Percentiles rank a stretch among this genome's conserved stretches.
These are phyloP conservation scores for Caenorhabditis latens DNA, from an alignment of 1,140 invertebrate species.

Conservation along the genomic window DNA sequence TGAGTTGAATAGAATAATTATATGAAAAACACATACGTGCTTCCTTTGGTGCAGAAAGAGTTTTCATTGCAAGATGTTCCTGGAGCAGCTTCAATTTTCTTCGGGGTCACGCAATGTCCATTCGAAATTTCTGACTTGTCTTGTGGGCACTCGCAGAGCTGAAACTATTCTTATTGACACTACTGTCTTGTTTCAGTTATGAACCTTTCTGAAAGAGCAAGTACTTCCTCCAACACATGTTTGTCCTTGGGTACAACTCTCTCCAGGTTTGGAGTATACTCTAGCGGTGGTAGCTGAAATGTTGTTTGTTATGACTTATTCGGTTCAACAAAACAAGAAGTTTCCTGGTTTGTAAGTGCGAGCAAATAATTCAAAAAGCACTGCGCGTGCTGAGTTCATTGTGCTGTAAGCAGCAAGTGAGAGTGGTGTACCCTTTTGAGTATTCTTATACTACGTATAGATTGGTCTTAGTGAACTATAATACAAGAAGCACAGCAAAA, in stretches of 20 bases:
- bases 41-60: slow-evolving; percentile 68
- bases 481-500: slow-evolving; percentile 3
- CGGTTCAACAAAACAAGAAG: background rate
- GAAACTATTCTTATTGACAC: background rate
- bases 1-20: background rate
- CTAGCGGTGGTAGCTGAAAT: slow-evolving; percentile 62
- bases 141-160: slow-evolving; percentile 72
- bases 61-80: slow-evolving; percentile 69
- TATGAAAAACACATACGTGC: slow-evolving; percentile 66
- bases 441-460: background rate
- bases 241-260: slow-evolving; percentile 70
- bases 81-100: slow-evolving; percentile 63
- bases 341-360: background rate
- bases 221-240: slow-evolving; percentile 72
- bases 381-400: background rate
- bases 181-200: background rate
- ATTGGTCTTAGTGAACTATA: slow-evolving; percentile 5
- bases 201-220: slow-evolving; percentile 66
- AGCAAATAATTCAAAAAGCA: slow-evolving; percentile 34
- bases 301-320: background rate
- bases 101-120: slow-evolving; percentile 68
- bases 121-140: slow-evolving; percentile 71
- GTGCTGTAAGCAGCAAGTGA: slow-evolving; percentile 13
- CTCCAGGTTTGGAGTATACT: slow-evolving; percentile 70
- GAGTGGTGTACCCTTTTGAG: background rate